Percentiles rank a stretch among this genome's conserved stretches.
phyloP scores from a whole-genome alignment of 2,888 invertebrate species.

The Lasioglossum pauxillum region DNA sequence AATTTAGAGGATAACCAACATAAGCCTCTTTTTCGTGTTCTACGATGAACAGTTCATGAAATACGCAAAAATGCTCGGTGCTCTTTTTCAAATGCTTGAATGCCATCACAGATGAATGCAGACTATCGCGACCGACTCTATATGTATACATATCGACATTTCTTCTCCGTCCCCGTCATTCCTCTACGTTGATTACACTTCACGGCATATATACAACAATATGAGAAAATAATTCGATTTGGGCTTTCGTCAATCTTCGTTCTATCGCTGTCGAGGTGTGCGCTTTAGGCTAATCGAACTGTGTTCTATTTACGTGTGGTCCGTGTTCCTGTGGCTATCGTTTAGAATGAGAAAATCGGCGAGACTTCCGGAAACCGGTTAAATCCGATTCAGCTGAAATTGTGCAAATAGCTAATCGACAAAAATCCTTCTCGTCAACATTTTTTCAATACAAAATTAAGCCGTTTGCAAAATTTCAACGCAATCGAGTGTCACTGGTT shows the following conservation, averaged over 20 bases:
- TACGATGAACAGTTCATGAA: not conserved
- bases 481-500: not conserved
- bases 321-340: constrained; percentile 1
- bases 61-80: not conserved
- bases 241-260: constrained; percentile 28
- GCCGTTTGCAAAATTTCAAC: not conserved
- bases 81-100: not conserved
- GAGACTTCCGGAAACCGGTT: not conserved
- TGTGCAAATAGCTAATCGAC: not conserved
- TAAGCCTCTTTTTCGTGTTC: not conserved
- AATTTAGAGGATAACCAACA: not conserved
- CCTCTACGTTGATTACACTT: constrained; percentile 21
- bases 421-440: not conserved
- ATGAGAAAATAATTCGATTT: constrained; percentile 42
- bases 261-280: constrained; percentile 32
- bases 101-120: not conserved
- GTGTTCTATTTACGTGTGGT: constrained; percentile 24
- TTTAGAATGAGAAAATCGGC: constrained; percentile 11
- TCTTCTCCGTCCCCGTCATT: not conserved
- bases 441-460: not conserved
- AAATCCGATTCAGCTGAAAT: not conserved
- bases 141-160: not conserved
- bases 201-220: constrained; percentile 43
- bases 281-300: constrained; percentile 57
- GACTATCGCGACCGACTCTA: not conserved